Evolutionary conservation across 2,888 invertebrate genomes (phyloP), one percentile per base, ranked within the genome.

Genomic region (Ennomos fuscantarius): DNA sequence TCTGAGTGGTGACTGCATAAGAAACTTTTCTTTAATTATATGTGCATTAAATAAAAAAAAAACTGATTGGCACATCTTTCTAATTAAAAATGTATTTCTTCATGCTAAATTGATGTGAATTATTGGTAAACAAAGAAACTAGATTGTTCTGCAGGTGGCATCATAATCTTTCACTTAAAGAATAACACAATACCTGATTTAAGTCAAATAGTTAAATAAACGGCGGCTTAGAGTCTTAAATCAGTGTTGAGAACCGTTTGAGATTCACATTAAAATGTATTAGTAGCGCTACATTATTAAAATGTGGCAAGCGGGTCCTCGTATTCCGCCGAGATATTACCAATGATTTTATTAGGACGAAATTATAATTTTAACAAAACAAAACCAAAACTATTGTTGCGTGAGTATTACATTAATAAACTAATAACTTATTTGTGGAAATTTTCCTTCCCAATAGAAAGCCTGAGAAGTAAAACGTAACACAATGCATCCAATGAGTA

Each of bases 261-360:
- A 53, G 46, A 60, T 55, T 35, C 47, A 43, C 53, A 65, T 62
- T 60, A 60, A 55, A 62, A 65, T 62, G 60, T 62, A 62, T 57
- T 44, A 60, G 52, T 57, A 58, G 46, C 52, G 50, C 42, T 15
- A 31, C 60, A 65, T 65, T 57, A 62, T 65, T 65, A 54, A 62
- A 58, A 65, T 55, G 44, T 47, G 51, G 53, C 52, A 51, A 52
- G 49, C 41, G 32, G 56, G 63, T 55, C 55, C 45, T 45, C 43
- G 42, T 34, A 39, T 40, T 57, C 60, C 40, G 60, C 60, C 60
- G 41, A 55, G 48, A 48, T 33, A 13, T 53, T 53, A 36, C 53
- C 48, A 58, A 55, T 55, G 31, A 32, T n/a, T 55, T 58, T 58
- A 52, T 36, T 41, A 52, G 49, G 24, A 52, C 42, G n/a, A 46